Conservation (phyloP, 2,888 invertebrate genomes). For the Drosophila leonis region DNA sequence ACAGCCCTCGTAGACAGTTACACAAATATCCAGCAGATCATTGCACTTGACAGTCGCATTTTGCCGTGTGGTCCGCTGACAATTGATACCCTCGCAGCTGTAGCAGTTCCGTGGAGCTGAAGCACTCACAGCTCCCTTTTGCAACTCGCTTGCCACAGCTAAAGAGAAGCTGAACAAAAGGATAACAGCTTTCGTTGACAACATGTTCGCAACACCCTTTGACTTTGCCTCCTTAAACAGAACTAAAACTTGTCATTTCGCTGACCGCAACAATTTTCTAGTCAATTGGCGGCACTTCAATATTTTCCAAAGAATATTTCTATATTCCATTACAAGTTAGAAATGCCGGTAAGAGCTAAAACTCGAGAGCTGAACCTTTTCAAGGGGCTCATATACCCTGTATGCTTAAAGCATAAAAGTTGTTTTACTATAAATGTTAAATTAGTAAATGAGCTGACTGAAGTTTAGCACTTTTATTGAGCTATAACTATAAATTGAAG, state of each 20-base stretch:
- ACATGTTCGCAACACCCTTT: slow-evolving; percentile 44
- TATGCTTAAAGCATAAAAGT: background rate
- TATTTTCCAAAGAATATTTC: slow-evolving; percentile 4
- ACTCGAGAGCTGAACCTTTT: background rate
- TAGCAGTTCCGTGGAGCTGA: slow-evolving; percentile 66
- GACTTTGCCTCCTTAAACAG: slow-evolving; percentile 28
- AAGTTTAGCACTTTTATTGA: no score
- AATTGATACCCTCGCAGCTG: slow-evolving; percentile 82
- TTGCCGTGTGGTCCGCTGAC: slow-evolving; percentile 69
- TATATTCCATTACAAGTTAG: slow-evolving; percentile 14
- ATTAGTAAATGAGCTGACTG: no score
- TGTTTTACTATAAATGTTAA: background rate
- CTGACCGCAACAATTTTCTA: slow-evolving; percentile 16
- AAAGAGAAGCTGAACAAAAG: slow-evolving; percentile 41
- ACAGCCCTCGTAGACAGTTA: slow-evolving; percentile 82
- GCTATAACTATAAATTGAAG: no score
- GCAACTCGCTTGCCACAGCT: slow-evolving; percentile 20
- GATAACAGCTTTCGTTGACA: slow-evolving; percentile 26
- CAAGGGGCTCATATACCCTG: slow-evolving; percentile 14
- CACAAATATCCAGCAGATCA: slow-evolving; percentile 82
- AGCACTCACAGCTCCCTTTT: slow-evolving; percentile 33
- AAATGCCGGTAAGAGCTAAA: slow-evolving; percentile 7
- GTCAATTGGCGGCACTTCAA: slow-evolving; percentile 46
- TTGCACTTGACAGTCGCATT: slow-evolving; percentile 66
- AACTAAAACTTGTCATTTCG: slow-evolving; percentile 46